A percentile compares a stretch with the other conserved stretches of the same genome.
Conservation (phyloP, 2,888 invertebrate genomes). For the Mycalesis mineus region DNA sequence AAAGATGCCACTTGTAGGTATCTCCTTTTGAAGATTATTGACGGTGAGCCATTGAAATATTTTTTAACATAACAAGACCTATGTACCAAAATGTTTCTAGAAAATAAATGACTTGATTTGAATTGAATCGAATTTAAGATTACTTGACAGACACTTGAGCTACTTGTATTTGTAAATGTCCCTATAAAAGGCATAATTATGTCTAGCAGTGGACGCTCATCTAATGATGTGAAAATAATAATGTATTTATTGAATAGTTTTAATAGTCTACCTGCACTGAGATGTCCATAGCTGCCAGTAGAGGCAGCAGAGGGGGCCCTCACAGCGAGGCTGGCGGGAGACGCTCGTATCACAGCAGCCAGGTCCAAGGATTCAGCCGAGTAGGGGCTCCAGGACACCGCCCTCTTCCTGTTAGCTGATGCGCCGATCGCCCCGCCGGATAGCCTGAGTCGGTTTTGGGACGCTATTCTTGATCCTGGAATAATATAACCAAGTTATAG, state of each 20-base stretch:
- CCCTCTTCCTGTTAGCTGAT: constrained; percentile 89
- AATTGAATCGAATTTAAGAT: no score
- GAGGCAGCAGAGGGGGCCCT: constrained; percentile 87
- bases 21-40: no score
- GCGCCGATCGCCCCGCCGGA: constrained; percentile 70
- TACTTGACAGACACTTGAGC: no score
- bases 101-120: no score
- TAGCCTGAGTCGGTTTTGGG: constrained; percentile 65
- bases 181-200: no score
- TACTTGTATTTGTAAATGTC: no score
- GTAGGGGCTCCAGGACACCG: constrained; percentile 95
- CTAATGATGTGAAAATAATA: no score
- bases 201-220: no score
- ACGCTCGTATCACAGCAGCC: constrained; percentile 96
- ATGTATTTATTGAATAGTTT: background rate
- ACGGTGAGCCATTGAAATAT: no score
- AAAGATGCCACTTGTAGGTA: no score
- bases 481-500: constrained; percentile 12
- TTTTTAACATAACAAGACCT: no score
- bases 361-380: constrained; percentile 95
- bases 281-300: constrained; percentile 97
- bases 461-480: constrained; percentile 72
- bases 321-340: constrained; percentile 94
- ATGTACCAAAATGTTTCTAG: no score
- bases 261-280: constrained; percentile 86